phyloP scores from a whole-genome alignment of 1,140 invertebrate species.

The Himalopsyche phryganea region DNA sequence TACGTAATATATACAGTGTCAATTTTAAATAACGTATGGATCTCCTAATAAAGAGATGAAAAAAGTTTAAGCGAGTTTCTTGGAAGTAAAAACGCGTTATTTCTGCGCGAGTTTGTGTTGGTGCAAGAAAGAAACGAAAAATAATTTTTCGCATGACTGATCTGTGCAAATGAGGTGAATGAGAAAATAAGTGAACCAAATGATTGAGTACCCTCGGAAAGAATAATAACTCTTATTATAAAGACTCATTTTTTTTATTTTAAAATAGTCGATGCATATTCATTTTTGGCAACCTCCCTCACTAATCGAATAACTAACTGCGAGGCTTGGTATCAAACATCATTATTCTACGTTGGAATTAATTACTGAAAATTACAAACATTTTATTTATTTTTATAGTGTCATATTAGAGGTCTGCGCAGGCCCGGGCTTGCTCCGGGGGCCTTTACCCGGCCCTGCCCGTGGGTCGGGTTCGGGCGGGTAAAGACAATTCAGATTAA shows the following conservation, averaged over 20 bases:
- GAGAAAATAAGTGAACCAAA: constrained; percentile 46
- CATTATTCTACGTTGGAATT: too few species aligned
- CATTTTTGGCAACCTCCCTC: constrained; percentile 7
- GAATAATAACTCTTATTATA: constrained; percentile 28
- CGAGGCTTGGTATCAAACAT: too few species aligned
- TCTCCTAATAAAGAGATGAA: constrained; percentile 8
- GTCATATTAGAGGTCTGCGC: too few species aligned
- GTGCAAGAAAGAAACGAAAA: constrained; percentile 41
- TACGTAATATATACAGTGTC: too few species aligned
- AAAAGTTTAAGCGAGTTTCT: constrained; percentile 22
- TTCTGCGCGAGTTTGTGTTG: constrained; percentile 10
- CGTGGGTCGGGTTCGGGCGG: too few species aligned
- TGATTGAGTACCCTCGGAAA: constrained; percentile 47
- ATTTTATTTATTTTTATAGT: too few species aligned
- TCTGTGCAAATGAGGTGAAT: constrained; percentile 54
- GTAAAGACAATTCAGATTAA: too few species aligned
- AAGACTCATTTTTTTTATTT: constrained; percentile 18
- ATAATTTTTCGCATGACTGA: constrained; percentile 55
- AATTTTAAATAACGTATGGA: neutral
- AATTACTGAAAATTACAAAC: too few species aligned
- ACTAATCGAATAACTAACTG: too few species aligned
- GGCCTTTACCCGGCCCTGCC: too few species aligned
- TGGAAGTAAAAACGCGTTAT: constrained; percentile 18
- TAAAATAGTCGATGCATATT: constrained; percentile 26
- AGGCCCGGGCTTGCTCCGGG: too few species aligned